Evolutionary conservation across 30 jellyfish, hydroid and myxozoan genomes (phyloP), one percentile per base, ranked within the genome.

Genomic region (Turritopsis dohrnii): DNA sequence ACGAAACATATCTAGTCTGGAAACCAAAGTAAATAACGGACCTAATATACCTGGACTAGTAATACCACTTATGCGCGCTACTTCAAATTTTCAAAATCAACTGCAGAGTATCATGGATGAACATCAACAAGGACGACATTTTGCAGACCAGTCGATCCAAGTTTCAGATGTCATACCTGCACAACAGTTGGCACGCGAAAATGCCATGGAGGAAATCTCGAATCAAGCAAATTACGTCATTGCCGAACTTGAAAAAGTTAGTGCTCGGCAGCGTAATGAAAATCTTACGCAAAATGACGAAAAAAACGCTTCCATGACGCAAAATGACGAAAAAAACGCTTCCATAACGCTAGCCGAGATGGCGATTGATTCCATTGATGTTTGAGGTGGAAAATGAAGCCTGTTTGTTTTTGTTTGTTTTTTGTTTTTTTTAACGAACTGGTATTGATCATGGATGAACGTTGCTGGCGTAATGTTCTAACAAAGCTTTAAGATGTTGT

Each of bases 21-120:
- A 87, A 74, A 53, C 74, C 0, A 80, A 53, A 65, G 0, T 22
- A 20, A 52, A 16, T 25, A 25, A 24, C 65, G 52, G 66, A 7
- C 83, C 83, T 16, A 74, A 74, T 23, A 80, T 80, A 31, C 65
- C 87, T 4, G 82, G 66, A 18, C 26, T 80, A 21, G 87, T 71
- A 17, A 80, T 80, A 52, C 87, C 87, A 9, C 27, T 80, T 8
- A 80, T 80, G 87, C 54, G 79, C 65, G 87, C 87, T n/a, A 65
- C 87, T 5, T 17, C 81, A 53, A 26, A 41, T 16, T 80, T 80
- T 60, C 87, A 80, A 65, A 52, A 52, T 30, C 81, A 80, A 71
- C 52, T 80, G 31, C 87, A 80, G 52, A 21, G 79, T 83, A 80
- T 80, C 52, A 52, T 80, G 54, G 79, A 80, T 52, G 53, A 71